A percentile compares a stretch with the other conserved stretches of the same genome.
These are phyloP conservation scores for Thamnophis sirtalis DNA, from an alignment of 2,113 vertebrate species.

Conservation along the genomic window DNA sequence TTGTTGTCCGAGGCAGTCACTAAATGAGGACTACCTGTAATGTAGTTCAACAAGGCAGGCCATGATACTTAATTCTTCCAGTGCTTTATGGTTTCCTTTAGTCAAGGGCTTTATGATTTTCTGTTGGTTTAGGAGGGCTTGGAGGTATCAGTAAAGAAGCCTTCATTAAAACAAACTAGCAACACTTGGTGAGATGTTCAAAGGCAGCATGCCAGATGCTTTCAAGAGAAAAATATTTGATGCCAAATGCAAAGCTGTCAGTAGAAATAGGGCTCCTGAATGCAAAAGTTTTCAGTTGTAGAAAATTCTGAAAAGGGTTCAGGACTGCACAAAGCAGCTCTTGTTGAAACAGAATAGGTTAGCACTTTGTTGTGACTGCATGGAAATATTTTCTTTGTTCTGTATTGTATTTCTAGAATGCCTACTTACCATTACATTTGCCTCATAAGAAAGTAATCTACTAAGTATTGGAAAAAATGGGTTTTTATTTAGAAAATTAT, in stretches of 20 bases:
- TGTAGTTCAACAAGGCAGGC: slow-evolving; percentile 10
- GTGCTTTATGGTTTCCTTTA: not conserved
- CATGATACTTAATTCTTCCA: slow-evolving; percentile 8
- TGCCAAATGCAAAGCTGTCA: slow-evolving; percentile 28
- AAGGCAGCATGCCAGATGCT: slow-evolving; percentile 2
- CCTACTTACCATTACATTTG: not conserved
- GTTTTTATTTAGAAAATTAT: not conserved
- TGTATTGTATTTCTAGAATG: not conserved
- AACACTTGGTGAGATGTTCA: slow-evolving; percentile 28
- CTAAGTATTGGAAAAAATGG: not conserved
- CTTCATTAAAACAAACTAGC: slow-evolving; percentile 24
- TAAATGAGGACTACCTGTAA: not conserved
- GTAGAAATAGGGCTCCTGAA: not conserved
- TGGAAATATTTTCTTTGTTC: not conserved
- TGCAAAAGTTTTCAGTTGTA: slow-evolving; percentile 1
- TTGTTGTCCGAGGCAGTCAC: not conserved
- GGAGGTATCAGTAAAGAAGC: slow-evolving; percentile 20
- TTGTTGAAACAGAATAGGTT: not conserved
- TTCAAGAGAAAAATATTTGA: slow-evolving; percentile 34
- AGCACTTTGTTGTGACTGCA: not conserved
- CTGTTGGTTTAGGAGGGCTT: not conserved
- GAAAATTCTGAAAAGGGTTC: slow-evolving; percentile 20
- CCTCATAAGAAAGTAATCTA: not conserved
- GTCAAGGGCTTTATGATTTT: not conserved
- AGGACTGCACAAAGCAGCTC: not conserved